Evolutionary conservation across 2,113 vertebrate genomes (phyloP), one percentile per base, ranked within the genome.

Genomic region (Uria aalge): DNA sequence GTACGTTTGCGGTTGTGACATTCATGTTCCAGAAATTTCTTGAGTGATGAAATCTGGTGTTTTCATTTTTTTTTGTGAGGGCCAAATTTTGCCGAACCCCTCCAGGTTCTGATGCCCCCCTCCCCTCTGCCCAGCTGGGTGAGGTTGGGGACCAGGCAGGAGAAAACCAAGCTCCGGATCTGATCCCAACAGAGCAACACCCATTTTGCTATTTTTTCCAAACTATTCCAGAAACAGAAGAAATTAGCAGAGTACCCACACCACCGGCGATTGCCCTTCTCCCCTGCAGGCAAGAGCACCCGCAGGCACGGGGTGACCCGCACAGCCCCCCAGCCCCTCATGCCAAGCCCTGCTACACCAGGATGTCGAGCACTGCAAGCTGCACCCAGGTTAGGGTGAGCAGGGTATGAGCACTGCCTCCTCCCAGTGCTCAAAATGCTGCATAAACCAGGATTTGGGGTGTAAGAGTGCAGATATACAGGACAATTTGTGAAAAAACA

Each of bases 11-110:
- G 45, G 83, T 24, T 43, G 90, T 78, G 50, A 38, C 71, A 40
- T 84, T 82, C 40, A 12, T 36, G 71, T 97, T 98, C 98, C 96
- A 97, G 98, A 98, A 97, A 98, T 97, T 96, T 98, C 97, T 96
- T 90, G 92, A 83, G 90, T 85, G 60, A 90, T 94, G 93, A 95
- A 92, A 93, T 81, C 69, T 12, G 22, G 48, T 67, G 36, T 56
- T 94, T 92, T 78, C 3, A 3, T 12, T 4, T 32, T 21, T 43
- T 57, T 60, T 1, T 12, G 34, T 1, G 30, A 79, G 68, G 50
- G 76, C 4, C 12, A 45, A 30, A 72, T 88, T 56, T 62, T 16
- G 43, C 13, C 1, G 21, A 26, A 2, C 6, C 30, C 12, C 56
- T 79, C 38, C 24, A 4, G 21, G 13, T 72, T 85, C 60, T 67